A percentile compares a stretch with the other conserved stretches of the same genome.
Evolutionary conservation across 2,797 vertebrate species (phyloP).

Genomic region (Brachyrhaphis roseni): DNA sequence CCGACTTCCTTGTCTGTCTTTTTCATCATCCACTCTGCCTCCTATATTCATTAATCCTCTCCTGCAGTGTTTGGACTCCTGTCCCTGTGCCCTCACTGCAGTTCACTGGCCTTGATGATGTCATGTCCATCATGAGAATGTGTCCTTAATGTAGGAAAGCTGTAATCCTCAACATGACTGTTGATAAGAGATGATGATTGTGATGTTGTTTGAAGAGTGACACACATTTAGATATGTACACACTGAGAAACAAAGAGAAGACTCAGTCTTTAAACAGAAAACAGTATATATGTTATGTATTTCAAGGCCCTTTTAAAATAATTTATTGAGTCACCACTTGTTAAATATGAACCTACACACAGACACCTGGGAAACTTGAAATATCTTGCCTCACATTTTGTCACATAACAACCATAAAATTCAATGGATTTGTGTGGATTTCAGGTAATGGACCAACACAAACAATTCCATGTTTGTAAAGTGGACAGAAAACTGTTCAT

Average conservation of each 20-base stretch:
- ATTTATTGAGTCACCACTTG: conserved; percentile 4
- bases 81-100: conserved; percentile 70
- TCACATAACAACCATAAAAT: neutral
- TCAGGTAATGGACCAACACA: neutral
- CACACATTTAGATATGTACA: conserved; percentile 42
- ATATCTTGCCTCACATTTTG: neutral
- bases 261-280: conserved; percentile 16
- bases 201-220: conserved; percentile 68
- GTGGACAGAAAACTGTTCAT: neutral
- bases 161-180: conserved; percentile 79
- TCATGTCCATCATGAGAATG: conserved; percentile 73
- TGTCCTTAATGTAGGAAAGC: conserved; percentile 80
- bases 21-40: conserved; percentile 57
- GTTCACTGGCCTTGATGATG: conserved; percentile 72
- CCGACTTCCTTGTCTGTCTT: conserved; percentile 37
- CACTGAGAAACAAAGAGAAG: conserved; percentile 21
- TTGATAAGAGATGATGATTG: conserved; percentile 76
- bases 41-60: conserved; percentile 67
- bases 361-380: neutral
- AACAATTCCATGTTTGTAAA: neutral
- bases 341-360: neutral
- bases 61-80: conserved; percentile 74
- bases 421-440: neutral
- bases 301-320: conserved; percentile 16
- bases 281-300: conserved; percentile 1